Base-by-base conservation (phyloP, 1,140 invertebrate genomes). In the Lucilia cuprina region DNA sequence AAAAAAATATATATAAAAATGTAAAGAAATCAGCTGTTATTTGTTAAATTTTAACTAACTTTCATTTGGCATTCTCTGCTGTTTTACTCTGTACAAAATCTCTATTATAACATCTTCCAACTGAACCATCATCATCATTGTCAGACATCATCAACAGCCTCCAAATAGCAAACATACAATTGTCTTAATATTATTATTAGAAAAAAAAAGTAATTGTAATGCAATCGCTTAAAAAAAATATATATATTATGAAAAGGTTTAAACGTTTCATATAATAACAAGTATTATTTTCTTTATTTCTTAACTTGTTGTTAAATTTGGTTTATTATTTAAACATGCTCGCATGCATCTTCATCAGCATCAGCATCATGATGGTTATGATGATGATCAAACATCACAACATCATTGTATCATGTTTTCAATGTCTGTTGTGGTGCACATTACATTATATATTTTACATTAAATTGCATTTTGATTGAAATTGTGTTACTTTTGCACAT, bases 391-490 rank as follows among this genome's bases (percentile, higher is more conserved):
- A 10, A 7, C 5, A 8, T 41, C 5, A 41, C 5, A 60, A 14
- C 50, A 60, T 60, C 55, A 60, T 60, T n/a, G 14, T n/a, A 17
- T 60, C 5, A n/a, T 60, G 55, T 60, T 60, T 41, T 41, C 41
- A 41, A 41, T 60, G 55, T 70, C n/a, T 70, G 21, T 65, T 65
- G 5, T 55, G 21, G 17, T 70, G 65, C 19, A 41, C 41, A 70
- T 70, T 70, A 21, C 65, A 70, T 70, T 70, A 70, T 3, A 30
- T 30, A n/a, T 70, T 21, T 70, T 70, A 70, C 65, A 70, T 70
- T 70, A 70, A 70, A 70, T 70, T 70, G 65, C 65, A 70, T 70
- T 70, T 70, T 70, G 65, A 70, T 70, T 70, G 65, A 19, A 70
- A 70, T 70, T 70, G 65, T 19, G 65, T 70, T 70, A 70, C 65